Conservation (phyloP, 2,888 invertebrate species). For the Lutraria lutraria region DNA sequence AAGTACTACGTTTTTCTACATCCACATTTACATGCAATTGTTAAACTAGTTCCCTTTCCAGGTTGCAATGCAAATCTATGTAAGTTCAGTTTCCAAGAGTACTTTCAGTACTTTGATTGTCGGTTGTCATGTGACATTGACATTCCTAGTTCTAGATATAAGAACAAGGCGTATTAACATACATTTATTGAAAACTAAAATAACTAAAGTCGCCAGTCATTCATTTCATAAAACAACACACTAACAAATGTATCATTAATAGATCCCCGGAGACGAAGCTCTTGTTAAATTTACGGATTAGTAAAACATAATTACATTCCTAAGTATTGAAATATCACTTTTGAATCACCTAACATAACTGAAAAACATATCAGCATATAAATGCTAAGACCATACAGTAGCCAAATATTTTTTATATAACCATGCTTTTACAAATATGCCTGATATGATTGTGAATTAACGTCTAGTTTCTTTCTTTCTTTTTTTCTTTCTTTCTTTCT, state of each 20-base stretch:
- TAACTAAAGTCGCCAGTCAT: not conserved
- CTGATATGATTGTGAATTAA: too few species aligned
- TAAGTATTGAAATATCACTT: not conserved
- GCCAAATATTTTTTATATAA: not conserved
- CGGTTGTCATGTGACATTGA: not conserved
- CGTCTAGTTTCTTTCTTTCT: too few species aligned
- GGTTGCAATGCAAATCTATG: too few species aligned
- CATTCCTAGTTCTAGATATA: not conserved
- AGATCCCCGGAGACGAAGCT: not conserved
- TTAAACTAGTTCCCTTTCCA: too few species aligned
- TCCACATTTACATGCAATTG: too few species aligned
- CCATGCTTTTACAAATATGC: too few species aligned
- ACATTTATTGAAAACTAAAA: constrained; percentile 14
- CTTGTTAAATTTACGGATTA: not conserved
- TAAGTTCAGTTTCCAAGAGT: too few species aligned
- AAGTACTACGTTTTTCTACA: too few species aligned
- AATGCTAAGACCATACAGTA: not conserved
- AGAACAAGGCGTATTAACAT: not conserved
- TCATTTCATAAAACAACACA: not conserved
- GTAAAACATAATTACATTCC: not conserved
- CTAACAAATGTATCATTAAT: not conserved
- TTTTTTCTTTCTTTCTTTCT: too few species aligned
- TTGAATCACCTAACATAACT: not conserved
- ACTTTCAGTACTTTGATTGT: too few species aligned
- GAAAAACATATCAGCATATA: not conserved